Base-by-base conservation (phyloP, 1,140 invertebrate genomes). In the Drosophila kepulauana region DNA sequence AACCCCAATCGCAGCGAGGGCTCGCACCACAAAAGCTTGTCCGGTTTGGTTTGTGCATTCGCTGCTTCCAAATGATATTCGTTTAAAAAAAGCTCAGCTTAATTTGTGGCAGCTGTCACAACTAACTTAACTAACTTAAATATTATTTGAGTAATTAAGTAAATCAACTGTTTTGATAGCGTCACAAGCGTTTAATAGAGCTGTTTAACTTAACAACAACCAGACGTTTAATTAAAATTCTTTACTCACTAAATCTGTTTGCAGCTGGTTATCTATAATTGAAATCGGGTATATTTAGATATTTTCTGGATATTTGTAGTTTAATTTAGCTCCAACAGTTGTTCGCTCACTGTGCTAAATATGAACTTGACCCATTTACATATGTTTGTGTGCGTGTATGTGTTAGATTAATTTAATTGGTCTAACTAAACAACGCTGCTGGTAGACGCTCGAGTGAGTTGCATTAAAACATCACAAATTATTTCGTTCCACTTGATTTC, bases 401-500 rank as follows among this genome's bases (percentile, higher is more conserved):
- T 35, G 13, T 67, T 43, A 3, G 48, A 46, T 56, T 30, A 68
- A 68, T 54, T 61, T 30, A 68, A 74, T 61, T 61, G 28, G 5
- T 70, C 33, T 67, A 73, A 68, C 46, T 66, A 51, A 5, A 16
- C 28, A 6, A 54, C 7, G 16, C 7, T 38, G 33, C 10, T 25
- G 33, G 30, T 58, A 41, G 45, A 30, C 33, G 38, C 25, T 62
- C 15, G 20, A 49, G 28, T 46, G 33, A 52, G 28, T 30, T 10
- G 30, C 16, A 35, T 35, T 67, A 25, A 41, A 48, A 49, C 5
- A 10, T 16, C 54, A 25, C 1, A 56, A 61, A 71, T 45, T 46
- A 52, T 30, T 73, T 51, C 52, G 78, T 78, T 78, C 41, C 69
- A 74, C 74, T 68, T 73, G 73, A 74, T 84, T 77, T 54, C 45